Evolutionary conservation across 2,797 vertebrate species (phyloP).

Genomic region (Sebastes hubbsi): DNA sequence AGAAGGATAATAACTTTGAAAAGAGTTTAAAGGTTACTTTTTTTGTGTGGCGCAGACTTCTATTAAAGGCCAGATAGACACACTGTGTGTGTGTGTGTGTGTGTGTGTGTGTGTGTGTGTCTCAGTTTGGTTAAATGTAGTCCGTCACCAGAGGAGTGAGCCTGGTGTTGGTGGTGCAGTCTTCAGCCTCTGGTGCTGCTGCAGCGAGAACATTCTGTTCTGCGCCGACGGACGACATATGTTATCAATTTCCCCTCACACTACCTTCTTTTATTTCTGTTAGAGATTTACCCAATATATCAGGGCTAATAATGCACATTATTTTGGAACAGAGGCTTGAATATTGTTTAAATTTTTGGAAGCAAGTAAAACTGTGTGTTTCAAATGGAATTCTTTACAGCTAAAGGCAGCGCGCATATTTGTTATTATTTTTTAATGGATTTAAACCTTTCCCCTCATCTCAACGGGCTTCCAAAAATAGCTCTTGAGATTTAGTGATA

Average conservation of each 20-base stretch:
- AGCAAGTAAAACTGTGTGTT: neutral
- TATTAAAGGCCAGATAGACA: neutral
- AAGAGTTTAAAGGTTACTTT: neutral
- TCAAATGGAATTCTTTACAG: neutral
- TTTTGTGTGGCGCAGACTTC: neutral
- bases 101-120: neutral
- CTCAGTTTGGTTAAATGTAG: neutral
- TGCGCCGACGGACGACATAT: constrained; percentile 64
- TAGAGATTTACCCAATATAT: neutral
- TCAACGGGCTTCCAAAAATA: neutral
- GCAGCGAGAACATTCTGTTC: constrained; percentile 81
- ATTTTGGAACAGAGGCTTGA: neutral
- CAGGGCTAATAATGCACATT: neutral
- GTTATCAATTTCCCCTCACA: constrained; percentile 69
- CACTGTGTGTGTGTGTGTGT: neutral
- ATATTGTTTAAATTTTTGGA: neutral
- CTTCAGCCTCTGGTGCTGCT: constrained; percentile 47
- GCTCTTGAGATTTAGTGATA: constrained; percentile 8
- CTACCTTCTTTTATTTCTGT: constrained; percentile 28
- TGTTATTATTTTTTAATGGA: neutral
- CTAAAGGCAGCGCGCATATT: neutral
- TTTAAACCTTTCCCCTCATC: neutral
- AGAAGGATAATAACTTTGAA: neutral
- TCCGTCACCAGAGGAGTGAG: constrained; percentile 32
- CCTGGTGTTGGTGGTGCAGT: constrained; percentile 45